Percentiles rank a stretch among this genome's conserved stretches.
These are phyloP conservation scores for Tortricodes alternella DNA, from an alignment of 2,888 invertebrate species.

Conservation along the genomic window DNA sequence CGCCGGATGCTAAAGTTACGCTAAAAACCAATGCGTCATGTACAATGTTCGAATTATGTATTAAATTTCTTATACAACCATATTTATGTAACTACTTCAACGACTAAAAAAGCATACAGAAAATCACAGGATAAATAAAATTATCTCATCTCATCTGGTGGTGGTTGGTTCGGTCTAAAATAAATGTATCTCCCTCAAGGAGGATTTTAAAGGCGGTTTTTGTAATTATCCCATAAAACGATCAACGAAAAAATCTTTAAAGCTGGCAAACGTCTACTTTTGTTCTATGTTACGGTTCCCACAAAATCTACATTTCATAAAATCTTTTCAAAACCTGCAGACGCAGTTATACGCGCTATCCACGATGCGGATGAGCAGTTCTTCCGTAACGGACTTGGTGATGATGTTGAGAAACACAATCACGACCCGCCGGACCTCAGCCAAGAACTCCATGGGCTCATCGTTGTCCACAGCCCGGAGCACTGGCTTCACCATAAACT, in stretches of 20 bases:
- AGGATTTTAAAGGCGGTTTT: too few species aligned
- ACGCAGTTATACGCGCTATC: conserved; percentile 73
- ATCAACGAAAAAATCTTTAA: too few species aligned
- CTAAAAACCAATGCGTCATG: conserved; percentile 49
- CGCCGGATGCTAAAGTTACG: conserved; percentile 75
- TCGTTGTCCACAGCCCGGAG: conserved; percentile 84
- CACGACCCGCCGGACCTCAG: conserved; percentile 88
- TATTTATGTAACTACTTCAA: too few species aligned
- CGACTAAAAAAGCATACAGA: too few species aligned
- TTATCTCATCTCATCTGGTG: too few species aligned
- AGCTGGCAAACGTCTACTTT: too few species aligned
- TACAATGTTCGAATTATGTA: not conserved
- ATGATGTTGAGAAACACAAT: conserved; percentile 86
- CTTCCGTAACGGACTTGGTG: conserved; percentile 59
- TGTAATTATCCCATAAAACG: too few species aligned
- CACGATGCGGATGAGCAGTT: conserved; percentile 72
- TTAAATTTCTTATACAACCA: not conserved
- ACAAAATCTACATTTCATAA: too few species aligned
- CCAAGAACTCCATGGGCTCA: conserved; percentile 87
- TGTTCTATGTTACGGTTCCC: too few species aligned
- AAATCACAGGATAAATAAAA: too few species aligned
- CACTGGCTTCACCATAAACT: conserved; percentile 83
- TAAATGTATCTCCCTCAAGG: too few species aligned
- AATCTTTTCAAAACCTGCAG: conserved; percentile 43
- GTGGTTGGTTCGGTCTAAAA: too few species aligned